Percentiles rank a stretch among this genome's conserved stretches.
phyloP scores from a whole-genome alignment of 2,888 invertebrate genomes.

The Odiellus spinosus region DNA sequence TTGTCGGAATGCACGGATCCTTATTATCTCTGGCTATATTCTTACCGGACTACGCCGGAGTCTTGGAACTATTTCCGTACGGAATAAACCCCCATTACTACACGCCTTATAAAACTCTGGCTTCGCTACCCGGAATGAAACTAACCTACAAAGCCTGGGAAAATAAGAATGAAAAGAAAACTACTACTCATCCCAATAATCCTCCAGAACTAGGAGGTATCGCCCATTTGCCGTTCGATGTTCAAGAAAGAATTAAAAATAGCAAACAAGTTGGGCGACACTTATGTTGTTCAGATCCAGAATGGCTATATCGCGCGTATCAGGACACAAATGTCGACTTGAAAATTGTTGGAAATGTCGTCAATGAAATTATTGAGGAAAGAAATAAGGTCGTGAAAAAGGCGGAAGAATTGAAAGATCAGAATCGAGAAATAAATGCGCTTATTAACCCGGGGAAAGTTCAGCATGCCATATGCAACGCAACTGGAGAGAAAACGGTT shows the following conservation, averaged over 20 bases:
- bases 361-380: not conserved
- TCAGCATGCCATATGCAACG: not conserved
- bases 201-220: slow-evolving; percentile 31
- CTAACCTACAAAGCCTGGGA: slow-evolving; percentile 32
- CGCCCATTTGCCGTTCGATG: slow-evolving; percentile 25
- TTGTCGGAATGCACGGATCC: slow-evolving; percentile 35
- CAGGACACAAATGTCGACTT: slow-evolving; percentile 35
- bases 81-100: slow-evolving; percentile 32
- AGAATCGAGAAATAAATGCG: not conserved
- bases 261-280: slow-evolving; percentile 27
- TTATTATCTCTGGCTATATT: slow-evolving; percentile 32
- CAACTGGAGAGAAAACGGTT: not conserved
- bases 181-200: slow-evolving; percentile 29
- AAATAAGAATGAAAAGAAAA: slow-evolving; percentile 26
- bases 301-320: slow-evolving; percentile 36
- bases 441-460: slow-evolving; percentile 9
- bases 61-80: slow-evolving; percentile 38
- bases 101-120: slow-evolving; percentile 33
- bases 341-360: slow-evolving; percentile 1
- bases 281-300: slow-evolving; percentile 34
- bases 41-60: slow-evolving; percentile 26
- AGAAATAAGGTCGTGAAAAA: not conserved
- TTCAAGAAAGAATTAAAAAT: slow-evolving; percentile 25
- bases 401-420: not conserved
- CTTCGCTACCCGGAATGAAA: slow-evolving; percentile 25